Base-by-base conservation (phyloP, 2,888 invertebrate genomes). In the Corythucha ciliata region DNA sequence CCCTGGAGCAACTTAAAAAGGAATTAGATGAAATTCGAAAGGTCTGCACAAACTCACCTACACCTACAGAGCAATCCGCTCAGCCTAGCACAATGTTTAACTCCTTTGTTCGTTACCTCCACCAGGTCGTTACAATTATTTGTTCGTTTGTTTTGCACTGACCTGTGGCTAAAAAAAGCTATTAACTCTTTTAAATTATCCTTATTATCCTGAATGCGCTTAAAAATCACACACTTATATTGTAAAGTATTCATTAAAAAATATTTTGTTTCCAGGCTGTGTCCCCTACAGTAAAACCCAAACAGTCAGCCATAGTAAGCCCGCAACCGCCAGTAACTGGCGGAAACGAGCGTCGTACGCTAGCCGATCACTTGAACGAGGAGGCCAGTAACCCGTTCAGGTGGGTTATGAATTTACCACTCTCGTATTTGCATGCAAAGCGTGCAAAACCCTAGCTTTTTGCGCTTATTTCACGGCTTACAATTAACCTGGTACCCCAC, bases 1-100 rank as follows among this genome's bases (percentile, higher is more conserved):
- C 71, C 63, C 67, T 70, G 55, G 68, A 69, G 58, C 68, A 67
- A 25, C 58, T 72, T 36, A 70, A 71, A 59, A 70, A 70, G 48
- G 71, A 72, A 59, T 68, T 71, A 14, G 60, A 61, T 29, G 51
- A 56, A 24, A 45, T 53, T 16, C 50, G 50, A 44, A 56, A 55
- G 39, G 52, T 52, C 18, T 36, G 37, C 26, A 46, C 41, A 41
- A 37, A 40, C 37, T 42, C 44, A 33, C 21, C 47, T 33, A 52
- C n/a, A n/a, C n/a, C n/a, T n/a, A n/a, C n/a, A n/a, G n/a, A n/a
- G n/a, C n/a, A n/a, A n/a, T n/a, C 48, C 33, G 47, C 52, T 36
- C 47, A 47, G 47, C 37, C 44, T 45, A 34, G 34, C 24, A 53
- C 33, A 51, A 40, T 29, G 29, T 29, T 29, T 29, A 10, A 41